These are phyloP conservation scores for Coracopsis vasa DNA, from an alignment of 2,113 vertebrate species.

Conservation along the genomic window DNA sequence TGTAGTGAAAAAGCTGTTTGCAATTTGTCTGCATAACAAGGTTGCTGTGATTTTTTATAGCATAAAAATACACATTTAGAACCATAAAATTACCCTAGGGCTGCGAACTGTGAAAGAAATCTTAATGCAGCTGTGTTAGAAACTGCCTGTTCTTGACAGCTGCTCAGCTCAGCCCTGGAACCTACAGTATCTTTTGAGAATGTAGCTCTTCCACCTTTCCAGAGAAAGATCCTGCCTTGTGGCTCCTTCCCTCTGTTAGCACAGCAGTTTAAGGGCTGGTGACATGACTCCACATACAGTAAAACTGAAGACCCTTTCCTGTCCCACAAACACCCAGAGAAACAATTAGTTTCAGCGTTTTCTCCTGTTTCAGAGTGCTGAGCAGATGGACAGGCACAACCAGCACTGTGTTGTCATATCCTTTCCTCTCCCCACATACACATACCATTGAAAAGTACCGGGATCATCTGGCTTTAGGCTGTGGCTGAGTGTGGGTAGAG, in stretches of 20 bases:
- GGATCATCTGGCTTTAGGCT: neutral
- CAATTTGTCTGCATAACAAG: neutral
- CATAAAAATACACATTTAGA: neutral
- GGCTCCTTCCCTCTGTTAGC: neutral
- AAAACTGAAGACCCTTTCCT: neutral
- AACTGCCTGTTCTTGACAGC: neutral
- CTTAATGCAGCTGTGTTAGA: neutral
- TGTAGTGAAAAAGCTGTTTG: neutral
- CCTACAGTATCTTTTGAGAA: neutral
- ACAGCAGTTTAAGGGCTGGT: neutral
- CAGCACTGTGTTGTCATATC: neutral
- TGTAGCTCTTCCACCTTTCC: neutral
- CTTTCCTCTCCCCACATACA: neutral
- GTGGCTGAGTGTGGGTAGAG: neutral
- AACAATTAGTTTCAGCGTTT: neutral
- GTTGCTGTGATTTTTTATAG: neutral
- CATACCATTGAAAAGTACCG: fast-evolving
- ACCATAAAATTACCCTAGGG: neutral
- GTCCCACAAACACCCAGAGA: neutral
- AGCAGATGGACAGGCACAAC: neutral
- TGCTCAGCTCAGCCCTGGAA: neutral
- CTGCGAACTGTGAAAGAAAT: neutral
- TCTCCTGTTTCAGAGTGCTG: neutral
- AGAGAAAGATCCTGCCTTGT: neutral
- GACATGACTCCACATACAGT: neutral